These are phyloP conservation scores for Gadus chalcogrammus DNA, from an alignment of 2,113 vertebrate species.

Conservation along the genomic window DNA sequence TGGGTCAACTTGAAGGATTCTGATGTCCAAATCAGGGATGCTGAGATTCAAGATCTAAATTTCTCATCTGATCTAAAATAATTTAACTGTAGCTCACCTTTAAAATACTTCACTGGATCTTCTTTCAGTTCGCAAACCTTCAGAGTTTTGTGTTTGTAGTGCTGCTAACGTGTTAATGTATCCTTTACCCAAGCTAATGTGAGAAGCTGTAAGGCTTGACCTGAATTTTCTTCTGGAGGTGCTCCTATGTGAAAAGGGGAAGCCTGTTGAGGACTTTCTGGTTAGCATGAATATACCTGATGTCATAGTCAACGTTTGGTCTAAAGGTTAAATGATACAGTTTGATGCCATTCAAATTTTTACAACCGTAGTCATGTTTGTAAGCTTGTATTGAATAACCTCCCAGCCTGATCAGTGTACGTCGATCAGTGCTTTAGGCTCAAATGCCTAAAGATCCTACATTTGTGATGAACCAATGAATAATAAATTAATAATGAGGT, in stretches of 20 bases:
- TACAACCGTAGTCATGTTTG: not conserved
- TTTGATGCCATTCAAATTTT: constrained; percentile 3
- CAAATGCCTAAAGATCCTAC: no score
- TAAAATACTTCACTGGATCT: constrained; percentile 19
- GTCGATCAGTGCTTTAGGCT: no score
- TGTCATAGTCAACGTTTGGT: constrained; percentile 20
- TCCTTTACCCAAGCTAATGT: constrained; percentile 46
- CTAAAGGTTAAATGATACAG: constrained; percentile 27
- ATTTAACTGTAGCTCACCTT: no score
- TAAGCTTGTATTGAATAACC: not conserved
- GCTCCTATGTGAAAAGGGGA: constrained; percentile 32
- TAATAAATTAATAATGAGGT: no score
- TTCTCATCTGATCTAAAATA: constrained; percentile 11
- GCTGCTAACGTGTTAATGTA: constrained; percentile 40
- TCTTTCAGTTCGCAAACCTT: constrained; percentile 37
- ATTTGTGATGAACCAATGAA: no score
- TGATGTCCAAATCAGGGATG: constrained; percentile 24
- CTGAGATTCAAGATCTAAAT: constrained; percentile 31
- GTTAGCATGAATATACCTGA: constrained; percentile 42
- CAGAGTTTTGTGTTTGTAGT: constrained; percentile 22
- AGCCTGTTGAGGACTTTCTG: constrained; percentile 27
- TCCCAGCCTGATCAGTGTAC: no score
- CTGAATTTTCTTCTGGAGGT: constrained; percentile 47
- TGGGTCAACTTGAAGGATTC: constrained; percentile 21
- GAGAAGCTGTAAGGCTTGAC: constrained; percentile 40